A percentile compares a stretch with the other conserved stretches of the same genome.
Conservation (phyloP, 2,113 vertebrate species). For the Zosterops hypoxanthus region DNA sequence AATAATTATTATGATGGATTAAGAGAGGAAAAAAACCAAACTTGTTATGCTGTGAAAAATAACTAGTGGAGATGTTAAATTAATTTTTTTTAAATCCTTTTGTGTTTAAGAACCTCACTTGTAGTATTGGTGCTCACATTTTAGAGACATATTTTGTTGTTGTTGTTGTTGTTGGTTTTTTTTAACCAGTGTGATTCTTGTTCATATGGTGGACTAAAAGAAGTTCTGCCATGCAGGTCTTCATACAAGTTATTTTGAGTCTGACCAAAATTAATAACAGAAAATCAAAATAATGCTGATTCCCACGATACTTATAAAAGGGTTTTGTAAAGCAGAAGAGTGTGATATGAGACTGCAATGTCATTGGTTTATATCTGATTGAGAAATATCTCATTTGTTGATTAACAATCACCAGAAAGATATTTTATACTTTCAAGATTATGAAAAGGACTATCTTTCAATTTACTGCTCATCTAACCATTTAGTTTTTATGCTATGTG, state of each 20-base stretch:
- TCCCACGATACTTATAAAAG: not conserved
- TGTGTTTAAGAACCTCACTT: not conserved
- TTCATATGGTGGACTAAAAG: not conserved
- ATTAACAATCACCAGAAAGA: not conserved
- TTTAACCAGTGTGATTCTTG: not conserved
- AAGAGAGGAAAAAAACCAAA: not conserved
- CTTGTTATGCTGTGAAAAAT: not conserved
- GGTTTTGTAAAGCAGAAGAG: not conserved
- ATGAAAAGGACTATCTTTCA: not conserved
- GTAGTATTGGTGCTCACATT: fast-evolving
- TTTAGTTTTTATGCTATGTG: not conserved
- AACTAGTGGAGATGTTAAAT: not conserved
- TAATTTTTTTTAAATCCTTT: not conserved
- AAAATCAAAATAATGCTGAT: not conserved
- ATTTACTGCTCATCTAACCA: not conserved
- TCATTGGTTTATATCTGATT: not conserved
- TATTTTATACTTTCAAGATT: not conserved
- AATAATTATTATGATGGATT: not conserved
- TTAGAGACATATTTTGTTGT: not conserved
- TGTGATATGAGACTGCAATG: not conserved
- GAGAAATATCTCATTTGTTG: not conserved
- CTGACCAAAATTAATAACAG: not conserved
- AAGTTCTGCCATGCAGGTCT: not conserved
- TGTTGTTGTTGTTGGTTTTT: not conserved
- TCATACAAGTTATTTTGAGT: not conserved